A percentile compares a stretch with the other conserved stretches of the same genome.
Conservation (phyloP, 2,797 vertebrate genomes). For the Sebastes oblongus region DNA sequence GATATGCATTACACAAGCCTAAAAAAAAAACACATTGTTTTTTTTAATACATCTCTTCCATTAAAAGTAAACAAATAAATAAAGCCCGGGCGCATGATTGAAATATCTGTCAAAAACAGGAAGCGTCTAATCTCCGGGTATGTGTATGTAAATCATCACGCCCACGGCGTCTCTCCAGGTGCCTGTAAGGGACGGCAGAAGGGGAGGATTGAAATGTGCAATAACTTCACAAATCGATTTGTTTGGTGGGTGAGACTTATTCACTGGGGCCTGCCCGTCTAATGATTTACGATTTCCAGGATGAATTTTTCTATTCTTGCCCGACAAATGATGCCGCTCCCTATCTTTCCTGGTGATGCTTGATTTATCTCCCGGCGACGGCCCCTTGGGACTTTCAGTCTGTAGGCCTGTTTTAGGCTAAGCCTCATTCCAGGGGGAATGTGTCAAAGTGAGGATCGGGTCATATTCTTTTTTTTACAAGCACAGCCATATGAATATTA, state of each 20-base stretch:
- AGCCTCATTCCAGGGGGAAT: constrained; percentile 47
- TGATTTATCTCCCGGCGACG: constrained; percentile 72
- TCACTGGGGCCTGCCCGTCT: constrained; percentile 64
- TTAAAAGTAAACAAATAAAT: constrained; percentile 32
- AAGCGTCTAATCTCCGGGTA: constrained; percentile 40
- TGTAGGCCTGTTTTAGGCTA: constrained; percentile 52
- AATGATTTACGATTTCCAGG: constrained; percentile 78
- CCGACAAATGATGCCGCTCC: constrained; percentile 73
- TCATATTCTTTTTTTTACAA: constrained; percentile 43
- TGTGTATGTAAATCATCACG: constrained; percentile 58
- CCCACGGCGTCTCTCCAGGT: constrained; percentile 61
- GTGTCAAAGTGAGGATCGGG: constrained; percentile 54
- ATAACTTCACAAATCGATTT: constrained; percentile 74
- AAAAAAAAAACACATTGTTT: not conserved
- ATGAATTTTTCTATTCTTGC: constrained; percentile 78
- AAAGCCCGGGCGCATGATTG: constrained; percentile 10
- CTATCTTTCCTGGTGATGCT: constrained; percentile 65
- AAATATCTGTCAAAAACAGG: constrained; percentile 46
- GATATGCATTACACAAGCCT: not conserved
- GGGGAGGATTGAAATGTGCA: constrained; percentile 68
- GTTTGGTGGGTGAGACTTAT: constrained; percentile 72
- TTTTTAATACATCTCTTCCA: constrained; percentile 15
- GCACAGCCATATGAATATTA: constrained; percentile 54
- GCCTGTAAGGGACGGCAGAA: constrained; percentile 33
- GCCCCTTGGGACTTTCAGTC: constrained; percentile 51